Percentiles rank a stretch among this genome's conserved stretches.
Evolutionary conservation across 2,888 invertebrate species (phyloP).

Genomic region (Pseudanteris insignis): DNA sequence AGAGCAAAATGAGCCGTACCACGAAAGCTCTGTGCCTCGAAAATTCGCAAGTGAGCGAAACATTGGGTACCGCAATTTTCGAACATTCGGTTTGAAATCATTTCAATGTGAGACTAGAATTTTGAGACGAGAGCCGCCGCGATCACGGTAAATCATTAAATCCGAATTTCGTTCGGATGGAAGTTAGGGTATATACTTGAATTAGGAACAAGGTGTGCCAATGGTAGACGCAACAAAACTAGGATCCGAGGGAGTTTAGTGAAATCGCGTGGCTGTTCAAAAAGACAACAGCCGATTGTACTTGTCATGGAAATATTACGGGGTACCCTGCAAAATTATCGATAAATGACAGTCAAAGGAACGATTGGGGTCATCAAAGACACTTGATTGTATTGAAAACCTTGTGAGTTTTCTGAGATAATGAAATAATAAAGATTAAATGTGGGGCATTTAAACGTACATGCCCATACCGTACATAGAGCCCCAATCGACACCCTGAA

Average conservation of each 20-base stretch:
- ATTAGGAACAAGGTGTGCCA: constrained; percentile 34
- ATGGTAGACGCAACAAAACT: constrained; percentile 12
- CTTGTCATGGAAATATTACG: neutral
- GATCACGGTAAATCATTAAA: constrained; percentile 13
- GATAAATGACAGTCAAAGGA: constrained; percentile 6
- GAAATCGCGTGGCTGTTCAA: too few relatives aligned
- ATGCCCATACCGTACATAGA: constrained; percentile 93
- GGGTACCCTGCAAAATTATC: constrained; percentile 5
- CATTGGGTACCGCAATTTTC: too few relatives aligned
- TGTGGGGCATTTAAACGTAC: constrained; percentile 76
- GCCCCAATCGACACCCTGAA: constrained; percentile 91
- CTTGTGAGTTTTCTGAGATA: constrained; percentile 1
- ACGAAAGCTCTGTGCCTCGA: constrained; percentile 21
- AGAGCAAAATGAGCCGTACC: constrained; percentile 50
- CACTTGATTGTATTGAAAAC: constrained; percentile 13
- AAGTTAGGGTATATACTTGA: constrained; percentile 20
- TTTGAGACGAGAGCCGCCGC: constrained; percentile 27
- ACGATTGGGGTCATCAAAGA: constrained; percentile 29
- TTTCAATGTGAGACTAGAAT: constrained; percentile 35
- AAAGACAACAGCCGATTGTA: too few relatives aligned
- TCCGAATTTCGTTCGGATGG: constrained; percentile 22
- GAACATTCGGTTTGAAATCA: too few relatives aligned
- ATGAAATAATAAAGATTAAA: too few relatives aligned
- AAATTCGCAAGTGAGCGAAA: constrained; percentile 29
- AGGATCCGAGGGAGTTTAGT: too few relatives aligned